These are phyloP conservation scores for Paramisgurnus dabryanus DNA, from an alignment of 2,113 vertebrate species.

Conservation along the genomic window DNA sequence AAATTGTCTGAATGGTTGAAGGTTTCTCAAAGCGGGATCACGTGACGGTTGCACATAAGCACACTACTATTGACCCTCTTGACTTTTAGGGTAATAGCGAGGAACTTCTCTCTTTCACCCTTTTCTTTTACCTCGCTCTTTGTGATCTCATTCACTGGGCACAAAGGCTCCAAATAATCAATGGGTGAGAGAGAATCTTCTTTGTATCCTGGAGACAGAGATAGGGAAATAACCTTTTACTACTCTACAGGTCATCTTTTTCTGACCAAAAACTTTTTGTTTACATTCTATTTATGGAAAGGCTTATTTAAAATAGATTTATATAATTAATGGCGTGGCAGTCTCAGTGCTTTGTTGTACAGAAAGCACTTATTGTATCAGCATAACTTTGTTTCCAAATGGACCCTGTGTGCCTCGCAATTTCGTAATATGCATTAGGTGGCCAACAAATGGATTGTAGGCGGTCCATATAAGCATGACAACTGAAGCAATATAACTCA, in stretches of 20 bases:
- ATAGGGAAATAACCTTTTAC: neutral
- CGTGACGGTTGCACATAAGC: neutral
- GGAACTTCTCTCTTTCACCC: neutral
- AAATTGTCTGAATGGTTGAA: neutral
- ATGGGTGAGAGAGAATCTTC: slow-evolving; percentile 1
- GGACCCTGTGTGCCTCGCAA: too few relatives aligned
- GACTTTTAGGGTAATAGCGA: slow-evolving; percentile 2
- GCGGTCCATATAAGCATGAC: too few relatives aligned
- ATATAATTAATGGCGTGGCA: too few relatives aligned
- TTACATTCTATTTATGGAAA: too few relatives aligned
- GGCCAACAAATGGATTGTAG: too few relatives aligned
- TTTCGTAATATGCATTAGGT: too few relatives aligned
- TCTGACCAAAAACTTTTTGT: too few relatives aligned
- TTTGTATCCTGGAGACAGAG: slow-evolving; percentile 3
- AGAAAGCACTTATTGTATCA: too few relatives aligned
- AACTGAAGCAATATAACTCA: neutral
- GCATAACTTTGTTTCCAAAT: too few relatives aligned
- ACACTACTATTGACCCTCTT: slow-evolving; percentile 10
- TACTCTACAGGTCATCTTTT: too few relatives aligned
- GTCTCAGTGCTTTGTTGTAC: too few relatives aligned
- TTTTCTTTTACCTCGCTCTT: neutral
- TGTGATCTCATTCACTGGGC: slow-evolving; percentile 20
- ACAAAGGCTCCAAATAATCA: neutral
- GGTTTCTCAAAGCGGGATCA: neutral
- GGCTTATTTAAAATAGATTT: too few relatives aligned